Conservation (phyloP, 2,888 invertebrate genomes). For the Stenolophus ochropezus region DNA sequence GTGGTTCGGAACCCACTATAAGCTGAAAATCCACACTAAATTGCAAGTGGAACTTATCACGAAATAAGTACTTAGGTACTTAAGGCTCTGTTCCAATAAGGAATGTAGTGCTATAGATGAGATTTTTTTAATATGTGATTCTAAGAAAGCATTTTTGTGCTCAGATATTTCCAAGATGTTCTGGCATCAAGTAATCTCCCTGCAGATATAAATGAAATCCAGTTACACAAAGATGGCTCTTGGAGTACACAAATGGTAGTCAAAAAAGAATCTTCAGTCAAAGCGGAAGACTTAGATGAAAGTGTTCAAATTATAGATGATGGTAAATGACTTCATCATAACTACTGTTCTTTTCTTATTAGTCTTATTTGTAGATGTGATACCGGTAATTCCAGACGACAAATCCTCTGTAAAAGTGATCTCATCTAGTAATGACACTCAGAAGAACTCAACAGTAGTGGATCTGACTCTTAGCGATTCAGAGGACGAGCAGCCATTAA, state of each 20-base stretch:
- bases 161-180: slow-evolving; percentile 89
- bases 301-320: slow-evolving; percentile 59
- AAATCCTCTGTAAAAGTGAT: slow-evolving; percentile 63
- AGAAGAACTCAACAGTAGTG: slow-evolving; percentile 75
- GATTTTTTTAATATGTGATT: background rate
- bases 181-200: slow-evolving; percentile 81
- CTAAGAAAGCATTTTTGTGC: background rate
- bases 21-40: no score
- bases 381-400: slow-evolving; percentile 66
- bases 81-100: no score
- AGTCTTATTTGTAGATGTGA: slow-evolving; percentile 67
- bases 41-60: no score
- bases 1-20: no score
- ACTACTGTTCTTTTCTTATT: background rate
- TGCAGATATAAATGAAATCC: slow-evolving; percentile 86
- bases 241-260: slow-evolving; percentile 84
- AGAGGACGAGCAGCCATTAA: slow-evolving; percentile 76
- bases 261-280: slow-evolving; percentile 70
- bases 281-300: slow-evolving; percentile 48
- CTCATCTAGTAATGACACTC: slow-evolving; percentile 67
- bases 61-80: no score
- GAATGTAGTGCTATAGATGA: no score
- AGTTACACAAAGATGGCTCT: slow-evolving; percentile 87
- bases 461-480: slow-evolving; percentile 86
- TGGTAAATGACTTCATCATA: slow-evolving; percentile 17